These are phyloP conservation scores for Montipora efflorescens DNA, from an alignment of 64 coral and sea anemone genomes.

Conservation along the genomic window DNA sequence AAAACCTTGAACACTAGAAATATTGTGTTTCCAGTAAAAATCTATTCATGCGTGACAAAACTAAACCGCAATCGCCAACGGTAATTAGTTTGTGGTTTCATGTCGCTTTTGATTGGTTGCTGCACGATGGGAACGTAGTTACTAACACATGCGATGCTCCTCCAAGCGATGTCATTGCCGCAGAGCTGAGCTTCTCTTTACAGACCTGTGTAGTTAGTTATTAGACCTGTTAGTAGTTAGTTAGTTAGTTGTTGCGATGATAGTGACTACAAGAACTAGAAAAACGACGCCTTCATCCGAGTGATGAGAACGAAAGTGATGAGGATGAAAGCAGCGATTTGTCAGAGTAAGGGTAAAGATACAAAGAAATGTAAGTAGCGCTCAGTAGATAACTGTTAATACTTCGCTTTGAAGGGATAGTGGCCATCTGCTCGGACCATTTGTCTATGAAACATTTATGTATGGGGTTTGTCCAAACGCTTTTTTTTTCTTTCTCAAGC, in stretches of 20 bases:
- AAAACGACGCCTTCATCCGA: background rate
- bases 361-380: background rate
- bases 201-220: background rate
- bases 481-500: background rate
- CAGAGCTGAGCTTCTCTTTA: background rate
- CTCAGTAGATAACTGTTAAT: slow-evolving; percentile 23
- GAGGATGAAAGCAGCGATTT: too few relatives aligned
- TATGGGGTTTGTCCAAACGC: background rate
- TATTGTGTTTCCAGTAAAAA: too few relatives aligned
- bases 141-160: background rate
- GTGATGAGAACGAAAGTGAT: background rate
- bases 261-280: slow-evolving; percentile 1
- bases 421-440: background rate
- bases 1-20: too few relatives aligned
- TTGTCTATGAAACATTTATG: background rate
- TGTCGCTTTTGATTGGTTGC: too few relatives aligned
- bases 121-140: background rate
- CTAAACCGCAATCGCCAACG: too few relatives aligned
- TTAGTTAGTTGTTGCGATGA: slow-evolving; percentile 12
- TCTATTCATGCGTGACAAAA: too few relatives aligned
- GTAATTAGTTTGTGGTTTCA: too few relatives aligned
- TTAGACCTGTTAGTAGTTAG: too few relatives aligned
- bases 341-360: too few relatives aligned
- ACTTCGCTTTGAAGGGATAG: background rate
- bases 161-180: slow-evolving; percentile 31